Conservation (phyloP, 1,140 invertebrate genomes). For the Leptestheria dahalacensis region DNA sequence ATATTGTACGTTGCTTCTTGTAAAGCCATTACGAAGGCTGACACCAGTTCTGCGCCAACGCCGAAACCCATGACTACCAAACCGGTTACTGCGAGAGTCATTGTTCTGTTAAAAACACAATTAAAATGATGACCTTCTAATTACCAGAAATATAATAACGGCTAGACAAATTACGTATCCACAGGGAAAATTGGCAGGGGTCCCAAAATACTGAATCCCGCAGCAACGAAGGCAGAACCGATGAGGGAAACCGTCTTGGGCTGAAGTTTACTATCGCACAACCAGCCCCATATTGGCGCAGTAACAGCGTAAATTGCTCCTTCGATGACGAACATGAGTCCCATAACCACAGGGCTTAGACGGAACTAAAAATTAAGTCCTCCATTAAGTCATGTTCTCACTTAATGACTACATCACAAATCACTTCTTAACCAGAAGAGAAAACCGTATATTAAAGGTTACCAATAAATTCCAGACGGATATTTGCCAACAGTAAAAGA, state of each 20-base stretch:
- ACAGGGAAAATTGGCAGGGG: slow-evolving; percentile 52
- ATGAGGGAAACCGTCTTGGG: slow-evolving; percentile 51
- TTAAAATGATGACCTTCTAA: too few relatives aligned
- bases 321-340: slow-evolving; percentile 74
- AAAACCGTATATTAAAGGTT: too few relatives aligned
- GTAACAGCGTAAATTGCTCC: slow-evolving; percentile 68
- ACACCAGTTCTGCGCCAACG: slow-evolving; percentile 13
- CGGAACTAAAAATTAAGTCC: too few relatives aligned
- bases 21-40: slow-evolving; percentile 12
- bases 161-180: slow-evolving; percentile 44
- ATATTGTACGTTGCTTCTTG: slow-evolving; percentile 15
- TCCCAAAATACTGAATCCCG: slow-evolving; percentile 53
- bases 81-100: slow-evolving; percentile 13
- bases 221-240: slow-evolving; percentile 45
- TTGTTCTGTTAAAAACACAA: slow-evolving; percentile 9
- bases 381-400: too few relatives aligned
- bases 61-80: slow-evolving; percentile 16
- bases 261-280: slow-evolving; percentile 47
- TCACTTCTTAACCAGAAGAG: too few relatives aligned
- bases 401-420: too few relatives aligned
- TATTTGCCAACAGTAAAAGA: too few relatives aligned
- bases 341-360: slow-evolving; percentile 53
- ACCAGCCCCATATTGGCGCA: slow-evolving; percentile 61
- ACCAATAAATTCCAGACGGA: too few relatives aligned
- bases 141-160: too few relatives aligned